A percentile compares a stretch with the other conserved stretches of the same genome.
Conservation (phyloP, 2,113 vertebrate genomes). For the western clawed frog (Xenopus tropicalis) region UCB_Xtro_10.0 CM004443.2:27131501-27132000, state of each 20-base stretch:
- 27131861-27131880: too few relatives aligned
- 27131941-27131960: too few relatives aligned
- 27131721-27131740: conserved; percentile 6
- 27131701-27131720: conserved; percentile 8
- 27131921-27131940: too few relatives aligned
- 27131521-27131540: conserved; percentile 64
- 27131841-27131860: too few relatives aligned
- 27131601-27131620: neutral
- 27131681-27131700: neutral
- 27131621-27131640: neutral
- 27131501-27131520: conserved; percentile 65
- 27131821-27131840: too few relatives aligned
- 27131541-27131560: conserved; percentile 52
- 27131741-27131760: conserved; percentile 33
- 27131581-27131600: neutral
- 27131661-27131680: neutral
- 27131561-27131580: neutral
- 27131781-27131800: conserved; percentile 18
- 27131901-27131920: too few relatives aligned
- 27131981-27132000: too few relatives aligned
- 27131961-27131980: too few relatives aligned
- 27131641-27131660: neutral
- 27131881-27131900: too few relatives aligned
- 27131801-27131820: too few relatives aligned
- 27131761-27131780: conserved; percentile 23